Evolutionary conservation across 2,113 vertebrate genomes (phyloP).

Genomic region (Eleginops maclovinus): DNA sequence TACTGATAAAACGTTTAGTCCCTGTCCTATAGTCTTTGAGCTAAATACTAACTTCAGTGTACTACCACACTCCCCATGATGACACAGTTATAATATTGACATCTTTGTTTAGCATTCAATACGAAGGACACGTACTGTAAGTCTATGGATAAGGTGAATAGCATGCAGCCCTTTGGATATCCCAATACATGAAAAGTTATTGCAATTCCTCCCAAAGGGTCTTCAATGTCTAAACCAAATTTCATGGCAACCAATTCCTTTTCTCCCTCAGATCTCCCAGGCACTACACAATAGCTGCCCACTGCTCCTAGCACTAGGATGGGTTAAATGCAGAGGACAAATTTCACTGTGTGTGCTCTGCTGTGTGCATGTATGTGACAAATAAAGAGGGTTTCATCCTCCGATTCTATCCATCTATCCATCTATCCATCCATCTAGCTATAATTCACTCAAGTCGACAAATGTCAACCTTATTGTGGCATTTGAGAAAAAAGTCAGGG

Average conservation of each 20-base stretch:
- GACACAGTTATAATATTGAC: not conserved
- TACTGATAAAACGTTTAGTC: not conserved
- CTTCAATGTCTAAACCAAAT: not conserved
- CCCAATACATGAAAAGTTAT: slow-evolving; percentile 1
- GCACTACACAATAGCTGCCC: too few relatives aligned
- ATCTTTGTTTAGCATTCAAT: not conserved
- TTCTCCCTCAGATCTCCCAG: not conserved
- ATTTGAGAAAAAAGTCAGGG: not conserved
- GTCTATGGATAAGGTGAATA: too few relatives aligned
- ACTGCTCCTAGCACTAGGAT: too few relatives aligned
- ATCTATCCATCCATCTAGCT: too few relatives aligned
- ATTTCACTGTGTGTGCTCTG: too few relatives aligned
- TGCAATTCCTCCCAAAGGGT: not conserved
- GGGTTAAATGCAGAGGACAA: too few relatives aligned
- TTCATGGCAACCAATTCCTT: not conserved
- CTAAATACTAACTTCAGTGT: not conserved
- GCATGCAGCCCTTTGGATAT: too few relatives aligned
- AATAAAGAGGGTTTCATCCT: too few relatives aligned
- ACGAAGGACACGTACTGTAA: too few relatives aligned
- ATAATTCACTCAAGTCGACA: not conserved
- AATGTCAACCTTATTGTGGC: not conserved
- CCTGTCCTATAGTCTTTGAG: not conserved
- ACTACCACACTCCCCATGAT: not conserved
- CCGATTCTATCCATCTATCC: too few relatives aligned
- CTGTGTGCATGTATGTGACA: too few relatives aligned